Evolutionary conservation across 2,113 vertebrate species (phyloP), one percentile per base, ranked within the genome.

Genomic region (Smithornis capensis): DNA sequence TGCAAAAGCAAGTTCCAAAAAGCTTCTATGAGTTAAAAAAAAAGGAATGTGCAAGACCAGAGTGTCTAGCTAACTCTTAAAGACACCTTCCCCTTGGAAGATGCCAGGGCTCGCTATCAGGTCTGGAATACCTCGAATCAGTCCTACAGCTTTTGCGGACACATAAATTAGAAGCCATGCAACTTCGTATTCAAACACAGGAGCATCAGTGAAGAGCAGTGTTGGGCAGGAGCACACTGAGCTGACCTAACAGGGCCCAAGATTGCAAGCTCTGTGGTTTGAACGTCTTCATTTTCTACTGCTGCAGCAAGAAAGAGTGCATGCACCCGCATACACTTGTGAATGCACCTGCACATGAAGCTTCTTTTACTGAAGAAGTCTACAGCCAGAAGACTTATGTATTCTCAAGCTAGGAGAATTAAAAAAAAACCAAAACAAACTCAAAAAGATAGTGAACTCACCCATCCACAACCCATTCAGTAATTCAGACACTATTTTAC

Each of bases 1-100:
- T 80, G 75, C 37, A 91, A 75, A 87, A 74, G 45, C 78, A 94
- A 91, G 38, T 35, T 62, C 49, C 92, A 83, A 83, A 93, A 87
- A 86, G 55, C 53, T 89, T 74, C 62, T 0, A 1, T 38, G 22
- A 53, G 35, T 25, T 70, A 65, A 65, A 76, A 86, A n/a, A 86
- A 87, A 69, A 84, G 17, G 74, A 86, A 83, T 4, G 35, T 14
- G 38, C 17, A n/a, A 87, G 19, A 74, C 42, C 53, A 89, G 42
- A 40, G 76, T 65, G 53, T 75, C 19, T 42, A 64, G 59, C 59
- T 37, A 50, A 64, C 15, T 75, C 38, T 80, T 83, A 70, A 83
- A 86, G 81, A 47, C 44, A 12, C 15, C 22, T 88, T 86, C 69
- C 50, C 79, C 70, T 55, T 77, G 60, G 77, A 64, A 77, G 63